Base-by-base conservation (phyloP, 2,113 vertebrate species). In the Tenebrosternarchus preto region DNA sequence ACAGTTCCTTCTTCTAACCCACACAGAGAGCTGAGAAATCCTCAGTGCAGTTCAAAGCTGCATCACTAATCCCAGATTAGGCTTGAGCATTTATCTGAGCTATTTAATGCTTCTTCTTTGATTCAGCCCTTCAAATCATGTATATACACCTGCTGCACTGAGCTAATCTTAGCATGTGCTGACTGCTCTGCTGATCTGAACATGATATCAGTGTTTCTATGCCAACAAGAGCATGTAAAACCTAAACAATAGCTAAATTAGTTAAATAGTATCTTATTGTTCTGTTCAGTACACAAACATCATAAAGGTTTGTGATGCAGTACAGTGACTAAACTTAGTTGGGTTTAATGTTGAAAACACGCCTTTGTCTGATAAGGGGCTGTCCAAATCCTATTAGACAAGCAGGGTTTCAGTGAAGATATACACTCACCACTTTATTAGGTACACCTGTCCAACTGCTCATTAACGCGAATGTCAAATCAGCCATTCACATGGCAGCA, bases 61-160 rank as follows among this genome's bases (percentile, higher is more conserved):
- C 79, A 25, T 64, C 53, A 27, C 81, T 95, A 92, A 93, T 93
- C 92, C 86, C 80, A 85, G 88, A 83, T 93, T 93, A 93, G 89
- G 85, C 89, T 68, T 88, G 1, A n/a, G 85, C 83, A 87, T 84
- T 82, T 87, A 78, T 87, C 89, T 89, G 89, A 91, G 89, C 83
- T 83, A 77, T 71, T 70, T 91, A 93, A 92, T 91, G 85, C 77
- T 79, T 84, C 86, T 83, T 77, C 83, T 80, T 84, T 81, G 60
- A 67, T 75, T 60, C 61, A 81, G 22, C 73, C 72, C 25, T 71
- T 80, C 67, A 73, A 86, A 85, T 83, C 50, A 55, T 55, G 72
- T 70, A 81, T 73, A 78, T 60, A 0, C 29, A 50, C 59, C 70
- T 80, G 80, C 33, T 74, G 50, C 68, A 82, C 36, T 8, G 29